phyloP scores from a whole-genome alignment of 1,140 invertebrate genomes.

The Drosophila nasuta region DNA sequence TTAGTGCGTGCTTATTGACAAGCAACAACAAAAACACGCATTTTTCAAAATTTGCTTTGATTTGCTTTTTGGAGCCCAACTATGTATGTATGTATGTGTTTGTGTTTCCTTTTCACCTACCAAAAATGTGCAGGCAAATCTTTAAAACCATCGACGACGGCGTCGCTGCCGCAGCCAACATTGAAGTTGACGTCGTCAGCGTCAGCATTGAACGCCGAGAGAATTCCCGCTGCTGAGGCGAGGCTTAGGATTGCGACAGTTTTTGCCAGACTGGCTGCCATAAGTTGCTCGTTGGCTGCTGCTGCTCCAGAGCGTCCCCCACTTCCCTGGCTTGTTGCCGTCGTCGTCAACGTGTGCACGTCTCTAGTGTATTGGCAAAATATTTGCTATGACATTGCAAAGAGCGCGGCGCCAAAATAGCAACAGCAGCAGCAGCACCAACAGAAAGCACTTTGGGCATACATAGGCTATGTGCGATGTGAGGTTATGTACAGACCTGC shows the following conservation, averaged over 20 bases:
- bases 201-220: constrained; percentile 26
- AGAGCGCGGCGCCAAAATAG: constrained; percentile 76
- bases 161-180: neutral
- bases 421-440: constrained; percentile 42
- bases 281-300: constrained; percentile 63
- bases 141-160: constrained; percentile 40
- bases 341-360: constrained; percentile 73
- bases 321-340: constrained; percentile 20
- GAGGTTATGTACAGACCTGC: constrained; percentile 45
- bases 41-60: constrained; percentile 38
- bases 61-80: constrained; percentile 36
- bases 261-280: constrained; percentile 41
- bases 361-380: constrained; percentile 79
- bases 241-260: constrained; percentile 50
- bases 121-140: constrained; percentile 44
- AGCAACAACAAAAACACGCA: constrained; percentile 20
- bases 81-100: neutral
- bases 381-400: constrained; percentile 79
- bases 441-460: constrained; percentile 59
- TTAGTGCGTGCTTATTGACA: constrained; percentile 55
- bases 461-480: constrained; percentile 73
- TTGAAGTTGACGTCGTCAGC: neutral
- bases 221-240: constrained; percentile 36
- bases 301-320: constrained; percentile 13
- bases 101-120: constrained; percentile 24